Evolutionary conservation across 2,113 vertebrate species (phyloP), one percentile per base, ranked within the genome.

Genomic region (Onychostruthus taczanowskii): DNA sequence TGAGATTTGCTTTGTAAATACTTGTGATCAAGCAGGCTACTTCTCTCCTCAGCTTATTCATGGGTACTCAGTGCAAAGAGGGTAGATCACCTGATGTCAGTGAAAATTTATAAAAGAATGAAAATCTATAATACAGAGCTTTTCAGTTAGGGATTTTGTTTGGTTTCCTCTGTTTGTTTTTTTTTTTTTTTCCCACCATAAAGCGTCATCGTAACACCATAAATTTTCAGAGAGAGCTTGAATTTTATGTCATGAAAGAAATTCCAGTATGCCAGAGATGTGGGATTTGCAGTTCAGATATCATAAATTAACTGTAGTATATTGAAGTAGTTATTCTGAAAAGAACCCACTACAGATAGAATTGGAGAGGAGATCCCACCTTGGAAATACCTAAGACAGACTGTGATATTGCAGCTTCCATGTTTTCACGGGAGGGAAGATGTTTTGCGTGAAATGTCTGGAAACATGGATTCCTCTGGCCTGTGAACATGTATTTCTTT

Each of bases 1-100:
- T 79, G 39, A 82, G n/a, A 43, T 92, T 91, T 75, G n/a, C 61
- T 93, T 89, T 84, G 61, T 84, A 87, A 84, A 84, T 49, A 24
- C 24, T 68, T 92, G 33, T 63, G 39, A 84, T 89, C 41, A 44
- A 63, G 47, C 63, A 74, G 47, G 27, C 33, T 84, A 30, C 44
- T 74, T 86, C 59, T 76, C 72, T 69, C 82, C 59, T 84, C 72
- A 69, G 39, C 21, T 89, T 78, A 44, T 33, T 75, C 13, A 44
- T 61, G 31, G n/a, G 35, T 89, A 37, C 31, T 70, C 17, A 44
- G 21, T 72, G 41, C 16, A 31, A 67, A 66, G 19, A 78, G 30
- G 9, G 35, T 24, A 78, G 46, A 49, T 74, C 50, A 53, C 33
- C 11, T 62, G 19, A 37, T 61, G 19, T 24, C 43, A 82, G 9